phyloP scores from a whole-genome alignment of 53 echinoderm and acorn worm species.

The Astropecten irregularis region DNA sequence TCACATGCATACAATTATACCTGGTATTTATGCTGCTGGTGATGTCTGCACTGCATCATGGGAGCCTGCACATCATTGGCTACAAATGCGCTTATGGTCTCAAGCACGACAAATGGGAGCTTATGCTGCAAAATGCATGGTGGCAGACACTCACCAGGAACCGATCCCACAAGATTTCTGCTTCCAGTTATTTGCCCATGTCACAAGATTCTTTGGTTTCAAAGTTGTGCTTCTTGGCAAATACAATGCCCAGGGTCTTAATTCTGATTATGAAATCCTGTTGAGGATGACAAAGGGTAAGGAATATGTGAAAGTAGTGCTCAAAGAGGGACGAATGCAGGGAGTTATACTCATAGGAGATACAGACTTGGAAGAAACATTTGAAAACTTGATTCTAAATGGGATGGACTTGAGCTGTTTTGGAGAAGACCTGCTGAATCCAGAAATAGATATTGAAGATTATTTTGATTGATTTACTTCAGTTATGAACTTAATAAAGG shows the following conservation, averaged over 20 bases:
- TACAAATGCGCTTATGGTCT: slow-evolving; percentile 96
- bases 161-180: slow-evolving; percentile 88
- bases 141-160: slow-evolving; percentile 56
- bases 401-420: slow-evolving; percentile 79
- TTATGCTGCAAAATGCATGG: slow-evolving; percentile 90
- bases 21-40: slow-evolving; percentile 88
- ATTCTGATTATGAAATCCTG: slow-evolving; percentile 78
- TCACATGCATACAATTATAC: slow-evolving; percentile 79
- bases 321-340: slow-evolving; percentile 83
- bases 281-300: slow-evolving; percentile 83
- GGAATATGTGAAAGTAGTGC: slow-evolving; percentile 88
- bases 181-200: slow-evolving; percentile 95
- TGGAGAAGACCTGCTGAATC: slow-evolving; percentile 92
- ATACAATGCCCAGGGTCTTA: slow-evolving; percentile 89
- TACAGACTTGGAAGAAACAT: slow-evolving; percentile 95
- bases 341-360: slow-evolving; percentile 95
- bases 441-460: slow-evolving; percentile 94
- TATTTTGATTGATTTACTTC: slow-evolving; percentile 97
- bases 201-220: slow-evolving; percentile 94
- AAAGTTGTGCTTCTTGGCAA: slow-evolving; percentile 95
- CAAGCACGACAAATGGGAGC: slow-evolving; percentile 99
- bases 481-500: too few species aligned
- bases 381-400: slow-evolving; percentile 96
- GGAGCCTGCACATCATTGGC: slow-evolving; percentile 86
- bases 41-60: slow-evolving; percentile 93